A percentile compares a stretch with the other conserved stretches of the same genome.
Evolutionary conservation across 1,140 invertebrate species (phyloP).

Genomic region (Cecropterus lyciades): DNA sequence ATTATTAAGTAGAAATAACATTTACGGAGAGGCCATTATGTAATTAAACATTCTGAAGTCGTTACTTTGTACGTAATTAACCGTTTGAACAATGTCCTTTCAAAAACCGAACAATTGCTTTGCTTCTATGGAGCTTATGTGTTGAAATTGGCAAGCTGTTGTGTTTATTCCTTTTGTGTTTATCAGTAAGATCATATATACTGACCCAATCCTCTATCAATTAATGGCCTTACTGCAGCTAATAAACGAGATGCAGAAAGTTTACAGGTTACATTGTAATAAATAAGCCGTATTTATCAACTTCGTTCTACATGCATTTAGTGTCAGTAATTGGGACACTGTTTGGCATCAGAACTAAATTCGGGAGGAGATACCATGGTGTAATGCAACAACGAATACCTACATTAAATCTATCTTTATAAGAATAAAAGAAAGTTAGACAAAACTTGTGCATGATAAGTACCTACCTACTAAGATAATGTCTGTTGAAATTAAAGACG

Average conservation of each 20-base stretch:
- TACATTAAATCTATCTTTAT: not conserved
- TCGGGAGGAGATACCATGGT: slow-evolving; percentile 7
- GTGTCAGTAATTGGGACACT: slow-evolving; percentile 15
- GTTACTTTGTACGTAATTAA: no score
- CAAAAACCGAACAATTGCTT: no score
- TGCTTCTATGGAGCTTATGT: not conserved
- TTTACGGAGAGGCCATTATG: no score
- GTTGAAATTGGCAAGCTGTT: slow-evolving; percentile 7
- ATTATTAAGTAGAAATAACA: no score
- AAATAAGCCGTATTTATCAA: slow-evolving; percentile 20
- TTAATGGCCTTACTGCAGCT: not conserved
- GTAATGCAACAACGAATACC: not conserved
- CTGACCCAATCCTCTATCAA: not conserved
- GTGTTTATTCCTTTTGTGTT: slow-evolving; percentile 10
- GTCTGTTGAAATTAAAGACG: no score
- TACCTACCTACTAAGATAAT: no score
- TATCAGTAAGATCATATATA: slow-evolving; percentile 13
- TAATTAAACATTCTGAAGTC: no score
- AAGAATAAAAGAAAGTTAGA: not conserved
- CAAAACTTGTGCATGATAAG: no score
- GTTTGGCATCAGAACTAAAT: slow-evolving; percentile 19
- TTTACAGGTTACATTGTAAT: slow-evolving; percentile 10
- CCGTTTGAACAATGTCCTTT: no score
- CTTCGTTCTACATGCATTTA: slow-evolving; percentile 4
- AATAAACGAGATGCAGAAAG: slow-evolving; percentile 1